Evolutionary conservation across 2,888 invertebrate genomes (phyloP), one percentile per base, ranked within the genome.

Genomic region (Exephanes ischioxanthus): DNA sequence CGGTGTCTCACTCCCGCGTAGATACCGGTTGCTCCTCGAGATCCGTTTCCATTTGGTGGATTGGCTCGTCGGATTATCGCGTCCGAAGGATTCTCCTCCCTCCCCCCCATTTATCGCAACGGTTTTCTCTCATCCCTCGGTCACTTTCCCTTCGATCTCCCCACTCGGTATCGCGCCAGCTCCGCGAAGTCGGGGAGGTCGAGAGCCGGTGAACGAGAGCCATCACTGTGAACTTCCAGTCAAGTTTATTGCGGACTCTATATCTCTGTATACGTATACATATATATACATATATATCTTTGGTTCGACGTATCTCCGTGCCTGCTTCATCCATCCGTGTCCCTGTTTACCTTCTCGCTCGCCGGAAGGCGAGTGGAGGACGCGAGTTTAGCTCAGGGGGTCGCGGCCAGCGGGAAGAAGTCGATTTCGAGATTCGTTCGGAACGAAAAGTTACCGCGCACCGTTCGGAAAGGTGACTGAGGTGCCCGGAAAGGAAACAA

Each of bases 61-160:
- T 85, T 85, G 85, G 83, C 83, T 85, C 83, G 80, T 67, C 45
- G 85, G 85, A 85, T 85, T 85, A 83, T 85, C 85, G 83, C 75
- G 80, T 85, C 76, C 83, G 77, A 83, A 77, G 76, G 72, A 85
- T 85, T 85, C 78, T 71, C 79, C 80, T 80, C 67, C 82, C 75
- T 70, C 61, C 33, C 55, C 19, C 66, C 76, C 76, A 71, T 76
- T 84, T 66, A 48, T 76, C 68, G 41, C 11, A 26, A 83, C 51
- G 63, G 63, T 75, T 80, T 72, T 80, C 71, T 70, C 76, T 72
- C 76, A 66, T 70, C 76, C 58, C 61, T 72, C 33, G n/a, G 71
- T 71, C 75, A 79, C 75, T 68, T 58, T 26, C 61, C 58, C 68
- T 26, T 33, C 66, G 37, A 11, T 30, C 53, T 53, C 22, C 26